These are phyloP conservation scores for Drosophila obscura DNA, from an alignment of 1,140 invertebrate genomes.

Conservation along the genomic window DNA sequence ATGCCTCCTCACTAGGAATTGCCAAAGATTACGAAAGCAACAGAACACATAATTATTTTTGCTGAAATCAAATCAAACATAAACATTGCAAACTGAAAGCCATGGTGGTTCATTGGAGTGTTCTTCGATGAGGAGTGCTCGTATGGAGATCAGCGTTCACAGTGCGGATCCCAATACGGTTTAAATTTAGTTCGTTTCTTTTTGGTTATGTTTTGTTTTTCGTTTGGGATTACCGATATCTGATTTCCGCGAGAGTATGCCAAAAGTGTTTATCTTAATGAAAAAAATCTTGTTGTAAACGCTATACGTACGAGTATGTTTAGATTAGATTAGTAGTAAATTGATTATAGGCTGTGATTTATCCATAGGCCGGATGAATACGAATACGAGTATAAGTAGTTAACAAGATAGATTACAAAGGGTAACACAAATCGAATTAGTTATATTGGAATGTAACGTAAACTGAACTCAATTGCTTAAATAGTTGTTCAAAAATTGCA, in stretches of 20 bases:
- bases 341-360: conserved; percentile 39
- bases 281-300: conserved; percentile 75
- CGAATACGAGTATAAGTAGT: conserved; percentile 32
- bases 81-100: conserved; percentile 73
- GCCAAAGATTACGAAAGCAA: conserved; percentile 76
- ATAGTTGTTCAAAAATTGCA: conserved; percentile 80
- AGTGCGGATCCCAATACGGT: conserved; percentile 58
- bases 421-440: conserved; percentile 69
- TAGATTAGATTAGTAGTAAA: conserved; percentile 41
- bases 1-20: conserved; percentile 66
- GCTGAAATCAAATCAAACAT: conserved; percentile 71
- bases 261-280: conserved; percentile 83
- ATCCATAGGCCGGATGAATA: conserved; percentile 24
- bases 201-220: too few relatives aligned
- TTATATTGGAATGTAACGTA: conserved; percentile 55
- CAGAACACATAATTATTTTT: conserved; percentile 72
- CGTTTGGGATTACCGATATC: conserved; percentile 29
- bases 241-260: conserved; percentile 65
- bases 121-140: conserved; percentile 45
- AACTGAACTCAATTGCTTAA: conserved; percentile 80
- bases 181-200: conserved; percentile 38
- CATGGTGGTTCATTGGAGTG: conserved; percentile 64
- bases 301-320: conserved; percentile 46
- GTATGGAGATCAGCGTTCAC: conserved; percentile 52
- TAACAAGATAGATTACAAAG: conserved; percentile 34